phyloP scores from a whole-genome alignment of 2,113 vertebrate species.

The Geococcyx californianus region DNA sequence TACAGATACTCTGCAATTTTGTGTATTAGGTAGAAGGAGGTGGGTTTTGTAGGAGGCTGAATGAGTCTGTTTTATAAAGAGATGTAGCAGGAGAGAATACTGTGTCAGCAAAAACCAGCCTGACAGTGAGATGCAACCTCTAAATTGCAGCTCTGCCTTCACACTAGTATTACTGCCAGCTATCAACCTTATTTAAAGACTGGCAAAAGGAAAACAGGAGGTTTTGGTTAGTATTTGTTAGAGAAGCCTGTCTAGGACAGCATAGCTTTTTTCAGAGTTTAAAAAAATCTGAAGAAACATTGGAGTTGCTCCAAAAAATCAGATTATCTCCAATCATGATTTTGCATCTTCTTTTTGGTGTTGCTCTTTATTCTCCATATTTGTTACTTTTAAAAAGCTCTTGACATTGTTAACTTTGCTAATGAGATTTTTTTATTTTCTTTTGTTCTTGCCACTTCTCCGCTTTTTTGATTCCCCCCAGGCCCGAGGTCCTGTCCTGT shows the following conservation, averaged over 20 bases:
- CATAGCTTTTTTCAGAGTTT: neutral
- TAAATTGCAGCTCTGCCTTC: neutral
- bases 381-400: neutral
- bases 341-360: neutral
- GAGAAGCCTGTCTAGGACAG: neutral
- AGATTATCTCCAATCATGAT: neutral
- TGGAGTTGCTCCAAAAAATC: neutral
- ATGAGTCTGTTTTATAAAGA: neutral
- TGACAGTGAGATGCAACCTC: neutral
- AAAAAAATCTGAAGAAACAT: neutral
- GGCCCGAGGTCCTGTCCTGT: neutral
- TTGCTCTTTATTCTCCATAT: neutral
- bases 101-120: neutral
- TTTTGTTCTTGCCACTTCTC: neutral
- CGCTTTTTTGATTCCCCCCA: accelerated
- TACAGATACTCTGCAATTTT: neutral
- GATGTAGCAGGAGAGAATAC: neutral
- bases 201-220: neutral
- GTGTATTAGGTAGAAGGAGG: neutral
- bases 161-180: neutral
- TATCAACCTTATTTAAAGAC: neutral
- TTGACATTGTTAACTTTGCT: neutral
- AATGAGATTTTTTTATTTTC: neutral
- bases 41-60: neutral
- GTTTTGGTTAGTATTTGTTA: neutral